Evolutionary conservation across 92 coral and sea anemone genomes (phyloP).

Genomic region (Virgularia gustaviana): DNA sequence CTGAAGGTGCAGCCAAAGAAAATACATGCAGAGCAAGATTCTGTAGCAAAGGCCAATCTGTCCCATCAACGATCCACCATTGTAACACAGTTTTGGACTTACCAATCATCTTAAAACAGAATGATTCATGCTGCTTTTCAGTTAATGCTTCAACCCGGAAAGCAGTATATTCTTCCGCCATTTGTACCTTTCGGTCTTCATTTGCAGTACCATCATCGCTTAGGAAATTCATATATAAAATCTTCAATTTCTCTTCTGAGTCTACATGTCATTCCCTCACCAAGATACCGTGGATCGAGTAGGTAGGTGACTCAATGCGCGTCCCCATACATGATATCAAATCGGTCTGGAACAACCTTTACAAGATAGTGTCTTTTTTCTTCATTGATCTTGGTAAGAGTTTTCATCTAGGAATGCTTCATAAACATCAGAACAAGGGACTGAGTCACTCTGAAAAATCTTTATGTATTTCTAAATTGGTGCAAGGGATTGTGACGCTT

Average conservation of each 20-base stretch:
- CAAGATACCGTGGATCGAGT: constrained; percentile 15
- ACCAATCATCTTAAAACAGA: constrained; percentile 5
- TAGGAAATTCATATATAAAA: constrained; percentile 10
- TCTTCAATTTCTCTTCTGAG: constrained; percentile 1
- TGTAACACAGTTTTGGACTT: background rate
- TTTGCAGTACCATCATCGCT: constrained; percentile 3
- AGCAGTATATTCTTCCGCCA: constrained; percentile 13
- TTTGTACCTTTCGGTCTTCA: constrained; percentile 5
- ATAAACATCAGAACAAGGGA: constrained; percentile 27
- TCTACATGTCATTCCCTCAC: constrained; percentile 2
- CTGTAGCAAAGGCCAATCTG: constrained; percentile 27
- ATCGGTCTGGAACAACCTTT: background rate
- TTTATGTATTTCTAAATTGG: constrained; percentile 5
- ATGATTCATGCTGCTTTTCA: constrained; percentile 8
- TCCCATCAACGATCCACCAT: constrained; percentile 17
- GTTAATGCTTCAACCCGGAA: constrained; percentile 6
- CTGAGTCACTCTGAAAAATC: constrained; percentile 22
- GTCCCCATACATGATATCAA: constrained; percentile 18
- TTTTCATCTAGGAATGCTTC: constrained; percentile 10
- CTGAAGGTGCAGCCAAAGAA: background rate
- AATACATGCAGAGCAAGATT: constrained; percentile 11
- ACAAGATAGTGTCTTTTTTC: constrained; percentile 1
- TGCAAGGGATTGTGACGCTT: background rate
- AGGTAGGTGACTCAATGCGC: constrained; percentile 17
- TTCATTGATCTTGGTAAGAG: background rate